These are phyloP conservation scores for Lutjanus erythropterus DNA, from an alignment of 2,113 vertebrate genomes.

Conservation along the genomic window DNA sequence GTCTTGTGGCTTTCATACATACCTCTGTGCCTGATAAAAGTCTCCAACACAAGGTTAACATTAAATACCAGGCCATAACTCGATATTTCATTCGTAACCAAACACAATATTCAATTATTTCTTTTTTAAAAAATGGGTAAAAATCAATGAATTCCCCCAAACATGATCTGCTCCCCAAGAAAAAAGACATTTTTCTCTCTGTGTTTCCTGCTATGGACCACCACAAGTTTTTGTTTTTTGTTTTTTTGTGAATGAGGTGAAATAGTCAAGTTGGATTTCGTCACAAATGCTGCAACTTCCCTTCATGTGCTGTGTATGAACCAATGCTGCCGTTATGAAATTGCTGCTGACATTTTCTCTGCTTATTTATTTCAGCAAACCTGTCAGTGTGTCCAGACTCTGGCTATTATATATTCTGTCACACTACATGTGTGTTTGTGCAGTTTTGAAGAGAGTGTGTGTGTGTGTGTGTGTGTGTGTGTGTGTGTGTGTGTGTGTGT, in stretches of 20 bases:
- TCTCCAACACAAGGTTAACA: not conserved
- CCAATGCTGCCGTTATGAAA: not conserved
- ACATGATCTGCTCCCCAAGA: not conserved
- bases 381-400: slow-evolving; percentile 6
- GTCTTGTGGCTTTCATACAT: not conserved
- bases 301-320: not conserved
- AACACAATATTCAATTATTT: not conserved
- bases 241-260: not conserved
- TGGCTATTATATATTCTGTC: slow-evolving; percentile 13
- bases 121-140: not conserved
- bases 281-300: slow-evolving; percentile 2
- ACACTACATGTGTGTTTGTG: slow-evolving; percentile 15
- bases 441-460: no score
- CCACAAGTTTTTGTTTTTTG: not conserved
- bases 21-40: not conserved
- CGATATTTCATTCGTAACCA: not conserved
- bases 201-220: not conserved
- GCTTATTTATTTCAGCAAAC: slow-evolving; percentile 37
- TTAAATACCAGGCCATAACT: not conserved
- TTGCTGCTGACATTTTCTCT: slow-evolving; percentile 9
- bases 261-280: not conserved
- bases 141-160: not conserved
- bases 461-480: no score
- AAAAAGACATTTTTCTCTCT: not conserved
- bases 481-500: no score